Base-by-base conservation (phyloP, 2,113 vertebrate species). In the Morone saxatilis region DNA sequence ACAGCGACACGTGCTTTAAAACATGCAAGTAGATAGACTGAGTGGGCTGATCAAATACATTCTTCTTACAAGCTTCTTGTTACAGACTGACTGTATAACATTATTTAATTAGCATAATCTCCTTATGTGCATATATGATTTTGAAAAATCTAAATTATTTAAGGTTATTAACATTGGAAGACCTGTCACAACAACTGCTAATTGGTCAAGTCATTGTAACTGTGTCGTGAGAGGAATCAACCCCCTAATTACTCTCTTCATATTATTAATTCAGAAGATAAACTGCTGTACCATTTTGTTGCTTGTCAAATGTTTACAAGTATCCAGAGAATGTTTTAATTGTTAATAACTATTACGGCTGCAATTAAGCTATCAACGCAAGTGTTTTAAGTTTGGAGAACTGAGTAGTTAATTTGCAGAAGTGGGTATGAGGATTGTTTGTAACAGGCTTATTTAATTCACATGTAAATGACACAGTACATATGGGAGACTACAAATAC, bases 221-320 rank as follows among this genome's bases (percentile, higher is more conserved):
- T 60, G 67, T 80, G 85, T 73, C 6, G 47, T 76, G 67, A 87
- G 86, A 86, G 84, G 54, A 84, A 40, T 85, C 77, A 68, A 45
- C 68, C 41, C 57, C 31, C 62, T 81, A 86, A 93, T 91, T 89
- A 88, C 63, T 60, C 36, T 36, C 72, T 71, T 25, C 31, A 43
- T 90, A 93, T 95, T 74, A 92, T 92, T 93, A 91, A 94, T 94
- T 93, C 62, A 95, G 56, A 75, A 47, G 85, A 90, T 91, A 91
- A 90, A 89, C 86, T 89, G 90, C 74, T 89, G 88, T 86, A 91
- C 90, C 89, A 81, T 93, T 91, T 93, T 92, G 91, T 88, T 91
- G 81, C 90, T 83, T 92, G 91, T 94, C 88, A 93, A 86, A 89
- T 92, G 86, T 93, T 93, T 91, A 92, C 81, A 92, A 89, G 62